Conservation (phyloP, 1,140 invertebrate genomes). For the Asbolus verrucosus region DNA sequence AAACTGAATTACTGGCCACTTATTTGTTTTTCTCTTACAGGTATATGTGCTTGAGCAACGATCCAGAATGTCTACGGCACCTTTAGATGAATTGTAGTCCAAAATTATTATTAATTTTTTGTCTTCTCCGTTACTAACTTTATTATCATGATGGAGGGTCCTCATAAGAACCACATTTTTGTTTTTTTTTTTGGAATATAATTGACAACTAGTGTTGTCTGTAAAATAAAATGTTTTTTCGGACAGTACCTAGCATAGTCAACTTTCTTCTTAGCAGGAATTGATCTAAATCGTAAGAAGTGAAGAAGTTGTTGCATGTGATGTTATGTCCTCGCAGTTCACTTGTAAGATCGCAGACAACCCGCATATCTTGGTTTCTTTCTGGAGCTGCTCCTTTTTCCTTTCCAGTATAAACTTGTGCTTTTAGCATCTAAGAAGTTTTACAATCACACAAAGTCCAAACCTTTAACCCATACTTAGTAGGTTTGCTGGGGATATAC, state of each 20-base stretch:
- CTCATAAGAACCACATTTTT: slow-evolving; percentile 41
- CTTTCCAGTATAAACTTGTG: slow-evolving; percentile 17
- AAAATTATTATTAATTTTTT: slow-evolving; percentile 38
- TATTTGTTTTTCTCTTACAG: slow-evolving; percentile 54
- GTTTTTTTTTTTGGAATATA: slow-evolving; percentile 6
- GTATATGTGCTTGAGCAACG: slow-evolving; percentile 7
- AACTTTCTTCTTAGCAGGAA: slow-evolving; percentile 20
- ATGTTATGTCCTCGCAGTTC: slow-evolving; percentile 41
- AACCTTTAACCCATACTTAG: neutral
- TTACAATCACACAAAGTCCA: slow-evolving; percentile 7
- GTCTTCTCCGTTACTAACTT: slow-evolving; percentile 11
- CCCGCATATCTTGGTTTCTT: slow-evolving; percentile 26
- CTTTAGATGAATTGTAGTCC: slow-evolving; percentile 32
- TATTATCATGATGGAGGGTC: slow-evolving; percentile 13
- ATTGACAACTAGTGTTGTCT: slow-evolving; percentile 1
- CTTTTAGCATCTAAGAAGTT: neutral
- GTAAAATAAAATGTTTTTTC: slow-evolving; percentile 35
- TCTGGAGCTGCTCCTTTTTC: slow-evolving; percentile 69
- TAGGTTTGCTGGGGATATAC: neutral
- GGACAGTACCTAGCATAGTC: slow-evolving; percentile 43
- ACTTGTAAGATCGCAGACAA: slow-evolving; percentile 13
- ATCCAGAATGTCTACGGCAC: slow-evolving; percentile 37
- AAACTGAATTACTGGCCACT: slow-evolving; percentile 54
- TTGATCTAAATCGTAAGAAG: slow-evolving; percentile 36
- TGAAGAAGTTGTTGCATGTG: slow-evolving; percentile 50